Evolutionary conservation across 92 coral and sea anemone genomes (phyloP).

Genomic region (Diadumene lineata): DNA sequence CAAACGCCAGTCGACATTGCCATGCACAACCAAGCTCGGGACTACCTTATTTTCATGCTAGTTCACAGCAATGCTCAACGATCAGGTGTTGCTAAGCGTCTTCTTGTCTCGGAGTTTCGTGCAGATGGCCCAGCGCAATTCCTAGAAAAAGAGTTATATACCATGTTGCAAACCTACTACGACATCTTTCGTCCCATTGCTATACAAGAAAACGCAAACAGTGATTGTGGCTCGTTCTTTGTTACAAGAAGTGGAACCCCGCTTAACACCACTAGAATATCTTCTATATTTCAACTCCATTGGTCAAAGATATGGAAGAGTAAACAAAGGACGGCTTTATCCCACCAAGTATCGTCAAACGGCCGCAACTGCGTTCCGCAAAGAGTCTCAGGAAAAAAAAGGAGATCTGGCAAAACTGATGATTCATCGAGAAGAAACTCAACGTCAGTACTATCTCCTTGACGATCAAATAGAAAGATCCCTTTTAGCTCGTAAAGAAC

Average conservation of each 20-base stretch:
- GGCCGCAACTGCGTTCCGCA: conserved; percentile 11
- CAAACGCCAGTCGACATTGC: neutral
- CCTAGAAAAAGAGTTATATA: neutral
- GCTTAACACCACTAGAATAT: neutral
- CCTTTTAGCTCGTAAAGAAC: neutral
- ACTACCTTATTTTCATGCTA: conserved; percentile 20
- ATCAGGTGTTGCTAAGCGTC: conserved; percentile 13
- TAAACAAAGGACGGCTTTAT: conserved; percentile 15
- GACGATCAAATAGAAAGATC: conserved; percentile 10
- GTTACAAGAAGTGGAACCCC: conserved; percentile 11
- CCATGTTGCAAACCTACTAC: neutral
- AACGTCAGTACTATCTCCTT: conserved; percentile 1
- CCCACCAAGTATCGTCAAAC: conserved; percentile 34
- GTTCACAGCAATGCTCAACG: conserved; percentile 19
- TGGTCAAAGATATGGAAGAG: conserved; percentile 25
- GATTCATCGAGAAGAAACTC: conserved; percentile 12
- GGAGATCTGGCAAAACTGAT: conserved; percentile 16
- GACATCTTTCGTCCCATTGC: conserved; percentile 19
- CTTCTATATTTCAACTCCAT: conserved; percentile 12
- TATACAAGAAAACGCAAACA: conserved; percentile 6
- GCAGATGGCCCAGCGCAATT: conserved; percentile 13
- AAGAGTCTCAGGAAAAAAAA: conserved; percentile 5
- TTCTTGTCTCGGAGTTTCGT: conserved; percentile 12
- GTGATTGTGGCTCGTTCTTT: conserved; percentile 11
- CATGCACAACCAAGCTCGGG: conserved; percentile 22